Base-by-base conservation (phyloP, 2,888 invertebrate species). In the Brachycybe producta region DNA sequence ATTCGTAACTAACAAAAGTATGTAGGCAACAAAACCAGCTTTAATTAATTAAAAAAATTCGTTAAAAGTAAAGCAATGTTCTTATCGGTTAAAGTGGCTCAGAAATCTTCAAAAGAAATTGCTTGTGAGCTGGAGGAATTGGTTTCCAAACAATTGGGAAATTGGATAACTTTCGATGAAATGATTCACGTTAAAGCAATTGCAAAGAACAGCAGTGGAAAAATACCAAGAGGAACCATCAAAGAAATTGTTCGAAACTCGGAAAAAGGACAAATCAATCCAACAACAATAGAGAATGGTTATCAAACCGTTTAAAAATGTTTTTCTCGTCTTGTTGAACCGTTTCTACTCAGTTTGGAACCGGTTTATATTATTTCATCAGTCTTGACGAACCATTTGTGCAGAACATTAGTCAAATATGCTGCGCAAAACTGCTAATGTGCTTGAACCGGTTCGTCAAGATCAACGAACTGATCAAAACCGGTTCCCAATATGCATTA, bases 1-100 rank as follows among this genome's bases (percentile, higher is more conserved):
- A 39, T 47, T 47, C 27, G 15, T 47, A 15, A 7, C 34, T 11
- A 47, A 47, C 36, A 21, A 3, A 39, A 39, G 47, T 47, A 47
- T 39, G 11, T 21, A 3, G 11, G 23, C 15, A 23, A 5, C 2
- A 19, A 5, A 41, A n/a, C n/a, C n/a, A n/a, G n/a, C n/a, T n/a
- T 41, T 41, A 7, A 2, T 23, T 8, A 38, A 38, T 38, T 11
- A 38, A 38, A 41, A 23, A 24, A 3, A 41, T 41, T n/a, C 2
- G 21, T 39, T 15, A 15, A 38, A 38, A 13, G 8, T 13, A 38
- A 8, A 21, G 5, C 15, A 24, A 13, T 41, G 7, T 15, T 2
- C 7, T 46, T 46, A 11, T 15, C 36, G 47, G 47, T 23, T 15
- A 11, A 5, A 19, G 13, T 19, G n/a, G 17, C 13, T 39, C 27